A percentile compares a stretch with the other conserved stretches of the same genome.
These are phyloP conservation scores for Rousettus leschenaultii DNA, from an alignment of 2,113 vertebrate species.

Conservation along the genomic window DNA sequence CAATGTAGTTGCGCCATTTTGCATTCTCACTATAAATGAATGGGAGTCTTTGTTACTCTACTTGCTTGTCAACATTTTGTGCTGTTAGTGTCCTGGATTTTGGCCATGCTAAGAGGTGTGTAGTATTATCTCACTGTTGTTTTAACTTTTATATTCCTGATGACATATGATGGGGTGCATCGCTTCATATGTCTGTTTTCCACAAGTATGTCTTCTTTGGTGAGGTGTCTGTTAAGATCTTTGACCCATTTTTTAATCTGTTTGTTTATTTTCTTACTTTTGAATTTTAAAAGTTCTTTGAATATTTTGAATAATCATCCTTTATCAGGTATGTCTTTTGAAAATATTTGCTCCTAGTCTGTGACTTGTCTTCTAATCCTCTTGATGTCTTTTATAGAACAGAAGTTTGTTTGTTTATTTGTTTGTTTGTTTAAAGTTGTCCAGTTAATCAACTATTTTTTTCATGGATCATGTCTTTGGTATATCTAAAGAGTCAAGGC, in stretches of 20 bases:
- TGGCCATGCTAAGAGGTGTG: neutral
- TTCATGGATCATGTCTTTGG: neutral
- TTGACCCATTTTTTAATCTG: neutral
- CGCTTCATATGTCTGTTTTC: neutral
- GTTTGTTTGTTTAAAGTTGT: neutral
- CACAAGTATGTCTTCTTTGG: neutral
- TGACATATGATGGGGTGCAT: neutral
- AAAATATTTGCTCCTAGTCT: neutral
- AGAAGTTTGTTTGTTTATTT: neutral
- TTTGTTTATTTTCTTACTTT: neutral
- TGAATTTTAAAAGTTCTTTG: neutral
- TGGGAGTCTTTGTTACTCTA: neutral
- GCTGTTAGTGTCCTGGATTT: neutral
- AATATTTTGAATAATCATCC: neutral
- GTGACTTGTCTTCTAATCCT: neutral
- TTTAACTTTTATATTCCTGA: neutral
- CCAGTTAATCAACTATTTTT: neutral
- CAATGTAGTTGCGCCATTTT: neutral
- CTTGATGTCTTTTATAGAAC: neutral
- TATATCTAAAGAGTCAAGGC: neutral
- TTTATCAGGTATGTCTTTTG: neutral
- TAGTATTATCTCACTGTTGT: neutral
- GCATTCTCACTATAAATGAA: neutral
- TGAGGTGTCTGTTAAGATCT: neutral
- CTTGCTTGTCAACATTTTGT: neutral